Percentiles rank a stretch among this genome's conserved stretches.
Evolutionary conservation across 2,888 invertebrate genomes (phyloP).

Genomic region (Colletes collaris): DNA sequence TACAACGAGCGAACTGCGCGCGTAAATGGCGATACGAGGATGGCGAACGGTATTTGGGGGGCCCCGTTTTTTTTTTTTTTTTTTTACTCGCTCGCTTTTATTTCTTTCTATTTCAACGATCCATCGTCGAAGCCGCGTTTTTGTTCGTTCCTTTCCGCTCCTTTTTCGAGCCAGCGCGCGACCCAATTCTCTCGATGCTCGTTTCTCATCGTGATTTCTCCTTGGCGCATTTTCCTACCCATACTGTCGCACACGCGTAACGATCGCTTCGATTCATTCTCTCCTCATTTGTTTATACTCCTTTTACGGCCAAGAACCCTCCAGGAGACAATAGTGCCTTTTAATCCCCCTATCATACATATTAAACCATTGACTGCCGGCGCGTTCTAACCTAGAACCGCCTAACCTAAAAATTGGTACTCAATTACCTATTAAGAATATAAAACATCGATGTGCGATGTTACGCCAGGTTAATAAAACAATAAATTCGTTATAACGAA

Average conservation of each 20-base stretch:
- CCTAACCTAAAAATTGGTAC: too few species aligned
- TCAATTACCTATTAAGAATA: too few species aligned
- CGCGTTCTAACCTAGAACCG: too few species aligned
- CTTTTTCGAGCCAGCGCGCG: conserved; percentile 20
- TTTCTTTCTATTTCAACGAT: conserved; percentile 27
- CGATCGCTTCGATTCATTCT: background rate
- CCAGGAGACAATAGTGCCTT: too few species aligned
- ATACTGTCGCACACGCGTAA: conserved; percentile 1
- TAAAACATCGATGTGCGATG: too few species aligned
- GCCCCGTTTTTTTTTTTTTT: background rate
- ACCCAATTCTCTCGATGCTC: conserved; percentile 35
- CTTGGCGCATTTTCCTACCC: conserved; percentile 8
- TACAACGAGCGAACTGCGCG: background rate
- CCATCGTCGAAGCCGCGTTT: conserved; percentile 20
- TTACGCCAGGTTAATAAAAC: too few species aligned
- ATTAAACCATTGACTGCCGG: too few species aligned
- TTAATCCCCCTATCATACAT: too few species aligned
- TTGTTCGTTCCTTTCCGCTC: conserved; percentile 22
- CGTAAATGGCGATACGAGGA: conserved; percentile 14
- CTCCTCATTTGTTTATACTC: background rate
- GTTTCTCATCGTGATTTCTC: conserved; percentile 32
- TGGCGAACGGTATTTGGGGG: background rate
- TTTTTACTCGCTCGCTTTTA: conserved; percentile 27
- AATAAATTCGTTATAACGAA: too few species aligned
- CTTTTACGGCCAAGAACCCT: too few species aligned